Evolutionary conservation across 2,888 invertebrate species (phyloP).

Genomic region (Dimorphilus gyrociliatus): DNA sequence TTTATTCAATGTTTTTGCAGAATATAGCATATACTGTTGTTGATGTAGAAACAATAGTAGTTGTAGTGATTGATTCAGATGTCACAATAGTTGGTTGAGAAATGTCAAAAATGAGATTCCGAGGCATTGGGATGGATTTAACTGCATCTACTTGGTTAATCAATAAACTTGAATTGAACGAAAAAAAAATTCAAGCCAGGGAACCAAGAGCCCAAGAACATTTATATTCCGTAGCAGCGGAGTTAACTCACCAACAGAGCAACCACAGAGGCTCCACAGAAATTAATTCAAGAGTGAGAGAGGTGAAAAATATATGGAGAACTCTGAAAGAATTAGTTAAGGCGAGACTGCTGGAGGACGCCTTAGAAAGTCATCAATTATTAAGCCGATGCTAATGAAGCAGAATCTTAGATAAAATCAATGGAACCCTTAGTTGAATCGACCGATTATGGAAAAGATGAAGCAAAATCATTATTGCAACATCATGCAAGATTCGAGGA

Average conservation of each 20-base stretch:
- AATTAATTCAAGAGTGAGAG: slow-evolving; percentile 64
- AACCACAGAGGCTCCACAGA: slow-evolving; percentile 65
- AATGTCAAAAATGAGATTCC: slow-evolving; percentile 74
- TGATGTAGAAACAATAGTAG: too few relatives aligned
- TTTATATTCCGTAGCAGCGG: slow-evolving; percentile 51
- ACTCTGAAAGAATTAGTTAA: slow-evolving; percentile 67
- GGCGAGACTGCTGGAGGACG: slow-evolving; percentile 55
- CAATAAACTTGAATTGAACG: slow-evolving; percentile 66
- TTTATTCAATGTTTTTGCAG: too few relatives aligned
- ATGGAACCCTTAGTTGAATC: slow-evolving; percentile 77
- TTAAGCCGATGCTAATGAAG: slow-evolving; percentile 91
- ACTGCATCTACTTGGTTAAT: slow-evolving; percentile 70
- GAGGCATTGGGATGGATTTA: slow-evolving; percentile 81
- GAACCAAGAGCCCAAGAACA: slow-evolving; percentile 37
- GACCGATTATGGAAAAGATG: slow-evolving; percentile 77
- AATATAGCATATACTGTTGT: too few relatives aligned
- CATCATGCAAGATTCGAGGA: slow-evolving; percentile 73
- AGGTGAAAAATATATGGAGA: slow-evolving; percentile 69
- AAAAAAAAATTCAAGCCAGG: slow-evolving; percentile 62
- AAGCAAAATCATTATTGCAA: slow-evolving; percentile 70
- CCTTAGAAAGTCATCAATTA: slow-evolving; percentile 84
- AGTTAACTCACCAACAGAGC: slow-evolving; percentile 58
- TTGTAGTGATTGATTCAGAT: too few relatives aligned
- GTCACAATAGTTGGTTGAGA: slow-evolving; percentile 89
- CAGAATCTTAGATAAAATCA: slow-evolving; percentile 92